Conservation (phyloP, 2,113 vertebrate genomes). For the Prunella fulvescens region DNA sequence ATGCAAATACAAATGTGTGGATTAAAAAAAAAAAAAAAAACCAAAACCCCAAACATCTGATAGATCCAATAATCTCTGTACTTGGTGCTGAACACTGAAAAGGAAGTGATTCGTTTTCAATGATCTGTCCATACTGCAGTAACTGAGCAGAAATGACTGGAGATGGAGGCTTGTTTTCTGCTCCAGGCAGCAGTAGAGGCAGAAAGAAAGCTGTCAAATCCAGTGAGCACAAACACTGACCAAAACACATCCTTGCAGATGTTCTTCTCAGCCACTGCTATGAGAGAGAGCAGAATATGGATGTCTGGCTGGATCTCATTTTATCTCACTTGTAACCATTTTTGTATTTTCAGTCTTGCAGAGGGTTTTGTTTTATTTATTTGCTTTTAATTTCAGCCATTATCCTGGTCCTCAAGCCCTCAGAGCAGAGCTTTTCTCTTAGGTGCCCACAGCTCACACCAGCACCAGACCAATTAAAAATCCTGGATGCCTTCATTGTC, state of each 20-base stretch:
- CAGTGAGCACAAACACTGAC: background rate
- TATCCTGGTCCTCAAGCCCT: background rate
- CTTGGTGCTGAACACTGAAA: background rate
- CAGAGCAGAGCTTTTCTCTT: background rate
- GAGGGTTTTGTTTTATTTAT: background rate
- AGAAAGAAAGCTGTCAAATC: background rate
- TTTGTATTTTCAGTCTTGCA: background rate
- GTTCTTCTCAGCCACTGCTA: background rate
- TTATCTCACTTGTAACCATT: background rate
- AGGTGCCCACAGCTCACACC: background rate
- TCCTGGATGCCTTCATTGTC: background rate
- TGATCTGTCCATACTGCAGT: background rate
- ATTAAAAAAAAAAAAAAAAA: background rate
- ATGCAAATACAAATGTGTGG: background rate
- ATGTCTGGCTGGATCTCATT: background rate
- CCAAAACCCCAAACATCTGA: background rate
- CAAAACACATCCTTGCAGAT: background rate
- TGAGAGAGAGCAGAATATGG: background rate
- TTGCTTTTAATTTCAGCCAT: background rate
- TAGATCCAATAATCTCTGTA: background rate
- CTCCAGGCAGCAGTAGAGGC: background rate
- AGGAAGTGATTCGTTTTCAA: background rate
- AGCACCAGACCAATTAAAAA: background rate
- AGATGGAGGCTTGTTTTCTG: background rate
- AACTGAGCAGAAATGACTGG: background rate